phyloP scores from a whole-genome alignment of 92 coral and sea anemone genomes.

The Phenganax stokvisi region DNA sequence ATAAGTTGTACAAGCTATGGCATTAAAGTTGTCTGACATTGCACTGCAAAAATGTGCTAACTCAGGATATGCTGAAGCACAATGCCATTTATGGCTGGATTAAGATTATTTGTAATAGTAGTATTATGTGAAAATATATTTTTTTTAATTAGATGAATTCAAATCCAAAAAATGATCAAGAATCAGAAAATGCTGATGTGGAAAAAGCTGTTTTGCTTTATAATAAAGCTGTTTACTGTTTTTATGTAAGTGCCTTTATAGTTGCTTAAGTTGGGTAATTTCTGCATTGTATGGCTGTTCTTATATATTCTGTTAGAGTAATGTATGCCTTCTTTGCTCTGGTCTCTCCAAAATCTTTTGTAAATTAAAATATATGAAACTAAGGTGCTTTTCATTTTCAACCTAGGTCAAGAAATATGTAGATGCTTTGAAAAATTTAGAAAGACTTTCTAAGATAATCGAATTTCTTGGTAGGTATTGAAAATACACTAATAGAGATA shows the following conservation, averaged over 20 bases:
- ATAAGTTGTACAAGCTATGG: too few relatives aligned
- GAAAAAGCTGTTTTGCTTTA: slow-evolving; percentile 76
- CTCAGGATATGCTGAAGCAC: too few relatives aligned
- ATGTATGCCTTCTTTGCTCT: too few relatives aligned
- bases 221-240: slow-evolving; percentile 78
- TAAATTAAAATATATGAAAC: too few relatives aligned
- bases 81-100: too few relatives aligned
- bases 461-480: slow-evolving; percentile 83
- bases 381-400: not conserved
- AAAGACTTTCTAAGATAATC: slow-evolving; percentile 67
- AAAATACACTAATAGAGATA: not conserved
- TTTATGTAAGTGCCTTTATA: slow-evolving; percentile 58
- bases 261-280: too few relatives aligned
- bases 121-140: not conserved
- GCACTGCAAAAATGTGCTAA: too few relatives aligned
- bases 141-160: slow-evolving; percentile 55
- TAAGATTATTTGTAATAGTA: too few relatives aligned
- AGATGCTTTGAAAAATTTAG: slow-evolving; percentile 59
- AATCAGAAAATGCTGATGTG: slow-evolving; percentile 59
- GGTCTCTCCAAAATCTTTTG: too few relatives aligned
- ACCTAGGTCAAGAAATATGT: slow-evolving; percentile 78
- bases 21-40: too few relatives aligned
- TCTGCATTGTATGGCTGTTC: too few relatives aligned
- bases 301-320: not conserved
- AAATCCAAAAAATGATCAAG: slow-evolving; percentile 52